Evolutionary conservation across 92 coral and sea anemone species (phyloP).

Genomic region (Zoanthus sansibaricus): DNA sequence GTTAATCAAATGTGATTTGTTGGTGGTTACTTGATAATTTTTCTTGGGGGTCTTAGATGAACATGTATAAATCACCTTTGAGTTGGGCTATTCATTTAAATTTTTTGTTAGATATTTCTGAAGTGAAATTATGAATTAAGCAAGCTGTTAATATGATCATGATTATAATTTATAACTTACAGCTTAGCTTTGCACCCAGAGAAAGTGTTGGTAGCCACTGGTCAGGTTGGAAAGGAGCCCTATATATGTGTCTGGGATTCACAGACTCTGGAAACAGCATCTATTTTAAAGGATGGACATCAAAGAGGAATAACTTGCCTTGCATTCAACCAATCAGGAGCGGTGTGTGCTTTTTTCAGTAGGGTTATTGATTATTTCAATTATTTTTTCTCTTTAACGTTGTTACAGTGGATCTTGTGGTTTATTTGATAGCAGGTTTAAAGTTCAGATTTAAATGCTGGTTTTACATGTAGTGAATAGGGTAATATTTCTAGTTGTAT

Average conservation of each 20-base stretch:
- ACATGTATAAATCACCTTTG: too few species aligned
- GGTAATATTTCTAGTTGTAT: too few species aligned
- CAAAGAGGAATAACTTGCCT: constrained; percentile 95
- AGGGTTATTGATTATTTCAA: not conserved
- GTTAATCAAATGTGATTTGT: too few species aligned
- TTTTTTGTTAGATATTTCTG: too few species aligned
- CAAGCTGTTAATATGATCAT: not conserved
- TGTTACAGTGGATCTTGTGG: too few species aligned
- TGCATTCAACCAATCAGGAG: constrained; percentile 93
- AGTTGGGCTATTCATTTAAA: too few species aligned
- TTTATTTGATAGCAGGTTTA: too few species aligned
- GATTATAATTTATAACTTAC: not conserved
- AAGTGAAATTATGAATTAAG: not conserved
- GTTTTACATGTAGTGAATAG: too few species aligned
- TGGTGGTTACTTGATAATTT: too few species aligned
- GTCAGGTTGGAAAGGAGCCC: constrained; percentile 98
- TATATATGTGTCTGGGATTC: constrained; percentile 98
- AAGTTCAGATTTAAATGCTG: too few species aligned
- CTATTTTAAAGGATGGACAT: constrained; percentile 95
- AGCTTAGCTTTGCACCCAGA: constrained; percentile 98
- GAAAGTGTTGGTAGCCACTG: constrained; percentile 92
- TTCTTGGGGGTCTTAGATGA: too few species aligned
- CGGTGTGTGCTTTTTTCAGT: constrained; percentile 61
- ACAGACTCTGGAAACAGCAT: constrained; percentile 85
- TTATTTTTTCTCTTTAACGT: too few species aligned